Evolutionary conservation across 2,888 invertebrate genomes (phyloP), one percentile per base, ranked within the genome.

Genomic region (Onchidella celtica): DNA sequence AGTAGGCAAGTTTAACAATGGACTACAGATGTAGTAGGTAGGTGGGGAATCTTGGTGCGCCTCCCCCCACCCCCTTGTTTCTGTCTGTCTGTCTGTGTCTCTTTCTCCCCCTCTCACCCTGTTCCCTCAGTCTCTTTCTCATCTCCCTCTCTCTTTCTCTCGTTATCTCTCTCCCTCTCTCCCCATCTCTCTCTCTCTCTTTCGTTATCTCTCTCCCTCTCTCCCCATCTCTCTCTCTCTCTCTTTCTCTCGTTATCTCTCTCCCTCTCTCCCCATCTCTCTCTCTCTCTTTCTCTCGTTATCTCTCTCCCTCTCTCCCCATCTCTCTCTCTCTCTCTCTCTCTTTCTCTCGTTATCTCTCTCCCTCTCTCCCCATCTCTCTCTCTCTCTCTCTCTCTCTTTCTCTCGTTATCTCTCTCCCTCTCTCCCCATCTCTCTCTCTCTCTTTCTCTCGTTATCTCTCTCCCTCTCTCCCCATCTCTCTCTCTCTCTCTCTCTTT

Each of bases 291-390:
- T 34, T 29, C 57, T 55, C 27, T 27, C 32, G 11, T 32, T 57
- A 6, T 1, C 47, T 29, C 2, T 17, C 27, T 0, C 32, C 34
- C 32, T 47, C 21, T 63, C 36, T 59, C 36, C 34, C 36, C 63
- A 21, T 63, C 63, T 75, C 27, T 38, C 63, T 24, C 17, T 27
- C 59, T 32, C 29, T 59, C n/a, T 59, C 59, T 74, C 57, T 57
- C 34, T 57, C 32, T 57, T 55, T 59, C 74, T 14, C 34, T 17
- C 61, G 17, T 32, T 59, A 17, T 27, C 6, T 59, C 61, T 59
- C 36, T 32, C 61, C 29, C 61, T 14, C 34, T 34, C 34, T 59
- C 32, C 29, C 74, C 61, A 32, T 34, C 9, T 17, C 69, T 36
- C 14, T 34, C 34, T 69, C 21, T 34, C 36, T 2, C 21, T 32